phyloP scores from a whole-genome alignment of 1,140 invertebrate genomes.

The Neuroterus valhalla region DNA sequence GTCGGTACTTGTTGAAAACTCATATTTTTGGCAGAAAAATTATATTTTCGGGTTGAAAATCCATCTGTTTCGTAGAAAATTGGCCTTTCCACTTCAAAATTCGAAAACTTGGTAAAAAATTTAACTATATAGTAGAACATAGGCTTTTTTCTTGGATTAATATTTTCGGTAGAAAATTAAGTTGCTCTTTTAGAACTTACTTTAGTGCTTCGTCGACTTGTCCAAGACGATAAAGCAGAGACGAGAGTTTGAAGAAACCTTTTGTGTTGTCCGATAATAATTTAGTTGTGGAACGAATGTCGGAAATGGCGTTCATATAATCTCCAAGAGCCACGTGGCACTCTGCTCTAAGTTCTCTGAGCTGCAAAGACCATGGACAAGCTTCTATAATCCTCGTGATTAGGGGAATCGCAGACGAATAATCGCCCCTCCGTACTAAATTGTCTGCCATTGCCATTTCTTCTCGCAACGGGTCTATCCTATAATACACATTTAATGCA shows the following conservation, averaged over 20 bases:
- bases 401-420: constrained; percentile 81
- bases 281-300: constrained; percentile 93
- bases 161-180: too few relatives aligned
- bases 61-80: too few relatives aligned
- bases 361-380: constrained; percentile 90
- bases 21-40: too few relatives aligned
- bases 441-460: constrained; percentile 82
- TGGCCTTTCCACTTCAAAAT: too few relatives aligned
- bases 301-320: constrained; percentile 89
- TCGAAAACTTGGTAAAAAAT: too few relatives aligned
- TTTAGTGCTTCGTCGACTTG: constrained; percentile 93
- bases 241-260: constrained; percentile 89
- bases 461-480: constrained; percentile 80
- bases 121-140: constrained; percentile 25
- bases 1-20: too few relatives aligned
- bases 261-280: constrained; percentile 93
- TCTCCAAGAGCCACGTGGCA: constrained; percentile 89
- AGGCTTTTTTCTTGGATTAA: too few relatives aligned
- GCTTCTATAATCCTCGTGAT: constrained; percentile 87
- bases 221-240: constrained; percentile 91
- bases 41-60: too few relatives aligned
- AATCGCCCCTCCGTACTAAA: constrained; percentile 81
- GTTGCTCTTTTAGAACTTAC: too few relatives aligned
- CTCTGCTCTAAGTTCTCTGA: constrained; percentile 91
- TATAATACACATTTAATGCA: constrained; percentile 80